Evolutionary conservation across 2,113 vertebrate species (phyloP), one percentile per base, ranked within the genome.

Genomic region (Rynchops niger): DNA sequence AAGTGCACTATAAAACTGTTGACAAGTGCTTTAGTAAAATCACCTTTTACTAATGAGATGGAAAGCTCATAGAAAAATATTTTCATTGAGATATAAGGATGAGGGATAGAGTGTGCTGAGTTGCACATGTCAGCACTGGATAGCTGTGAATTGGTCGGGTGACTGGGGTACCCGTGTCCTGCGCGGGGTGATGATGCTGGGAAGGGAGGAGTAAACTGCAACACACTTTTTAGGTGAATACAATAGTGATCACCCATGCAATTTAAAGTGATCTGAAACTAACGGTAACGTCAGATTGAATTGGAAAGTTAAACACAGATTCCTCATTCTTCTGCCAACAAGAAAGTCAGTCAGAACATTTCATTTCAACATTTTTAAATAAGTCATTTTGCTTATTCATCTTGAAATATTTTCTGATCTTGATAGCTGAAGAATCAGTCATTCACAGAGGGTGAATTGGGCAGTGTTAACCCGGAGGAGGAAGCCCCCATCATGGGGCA

Each of bases 1-100:
- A 76, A 56, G 29, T 38, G 30, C 14, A 25, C 12, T 38, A 17
- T 43, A 67, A 91, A 80, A 34, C 2, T 34, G 10, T 34, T 6
- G 1, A 9, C 19, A 53, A 77, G 17, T 13, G 21, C 15, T 93
- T 82, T 38, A 17, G 38, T 29, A 76, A 82, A 89, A 58, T 55
- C 0, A 0, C 3, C 4, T 74, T 58, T 78, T 61, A 36, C 5
- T 43, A 66, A 82, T 0, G 4, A 45, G 52, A 25, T 15, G 34
- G n/a, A 63, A 83, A 81, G 8, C 12, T 69, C 61, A 50, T 7
- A 55, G 38, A 43, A 70, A 88, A 78, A 27, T 81, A 71, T 86
- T 92, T 88, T 55, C 17, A 30, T 17, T 74, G 47, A 38, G 50
- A 17, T 71, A 19, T 20, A 66, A 42, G 18, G 30, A 19, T 16